Conservation (phyloP, 2,113 vertebrate genomes). For the Trachemys scripta region DNA sequence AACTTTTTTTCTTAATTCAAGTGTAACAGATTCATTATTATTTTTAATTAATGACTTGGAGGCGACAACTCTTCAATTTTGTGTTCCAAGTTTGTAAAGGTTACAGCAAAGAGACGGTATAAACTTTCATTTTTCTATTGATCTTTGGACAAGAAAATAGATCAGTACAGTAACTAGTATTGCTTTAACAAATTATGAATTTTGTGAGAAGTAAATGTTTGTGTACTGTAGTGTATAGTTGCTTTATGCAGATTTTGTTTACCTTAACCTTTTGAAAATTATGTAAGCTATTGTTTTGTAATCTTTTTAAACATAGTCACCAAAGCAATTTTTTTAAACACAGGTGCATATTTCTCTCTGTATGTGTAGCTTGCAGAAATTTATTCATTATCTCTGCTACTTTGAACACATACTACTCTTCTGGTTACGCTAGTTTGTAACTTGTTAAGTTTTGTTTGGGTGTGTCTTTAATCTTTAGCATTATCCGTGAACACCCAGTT, state of each 20-base stretch:
- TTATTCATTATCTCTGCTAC: neutral
- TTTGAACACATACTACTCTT: fast-evolving
- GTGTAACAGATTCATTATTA: neutral
- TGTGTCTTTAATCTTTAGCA: constrained; percentile 76
- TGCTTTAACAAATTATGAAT: neutral
- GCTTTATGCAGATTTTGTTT: neutral
- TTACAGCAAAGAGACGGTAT: neutral
- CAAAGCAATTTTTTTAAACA: neutral
- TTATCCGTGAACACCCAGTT: constrained; percentile 90
- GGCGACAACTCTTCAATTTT: neutral
- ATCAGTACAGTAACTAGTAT: neutral
- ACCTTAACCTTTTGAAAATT: neutral
- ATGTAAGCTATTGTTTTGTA: neutral
- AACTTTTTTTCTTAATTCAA: neutral
- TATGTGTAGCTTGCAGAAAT: neutral
- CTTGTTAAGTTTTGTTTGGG: constrained; percentile 14
- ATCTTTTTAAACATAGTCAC: neutral
- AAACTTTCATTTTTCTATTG: neutral
- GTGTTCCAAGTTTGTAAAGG: neutral
- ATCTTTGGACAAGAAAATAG: neutral
- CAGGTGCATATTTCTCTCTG: neutral
- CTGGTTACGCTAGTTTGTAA: neutral
- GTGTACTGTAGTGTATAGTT: neutral
- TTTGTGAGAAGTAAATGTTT: neutral
- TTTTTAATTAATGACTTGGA: neutral